Base-by-base conservation (phyloP, 2,797 vertebrate species). In the Phataginus tricuspis region DNA sequence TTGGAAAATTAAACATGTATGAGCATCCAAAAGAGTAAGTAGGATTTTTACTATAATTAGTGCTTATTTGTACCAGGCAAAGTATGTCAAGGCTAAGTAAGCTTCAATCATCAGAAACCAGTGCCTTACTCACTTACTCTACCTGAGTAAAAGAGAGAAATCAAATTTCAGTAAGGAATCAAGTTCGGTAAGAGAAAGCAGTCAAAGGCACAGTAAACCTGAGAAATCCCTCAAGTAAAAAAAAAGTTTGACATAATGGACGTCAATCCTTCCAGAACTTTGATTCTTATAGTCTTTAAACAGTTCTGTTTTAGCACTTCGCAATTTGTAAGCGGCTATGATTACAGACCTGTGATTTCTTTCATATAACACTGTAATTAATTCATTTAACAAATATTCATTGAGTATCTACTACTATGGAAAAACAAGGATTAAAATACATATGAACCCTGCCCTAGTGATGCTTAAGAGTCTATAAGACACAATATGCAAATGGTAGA, bases 201-300 rank as follows among this genome's bases (percentile, higher is more conserved):
- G 15, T 82, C 53, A 31, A 87, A 91, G 45, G n/a, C 42, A 90
- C n/a, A 42, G 23, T 75, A 42, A 79, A 88, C 57, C 10, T 66
- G 19, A 90, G 88, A 91, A 95, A 53, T 85, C 11, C 13, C 49
- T 68, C 82, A 42, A 80, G 75, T 83, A 66, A 95, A 96, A 94
- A 66, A 95, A 96, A 94, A 66, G 29, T 77, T 29, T 57, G 86
- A 89, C 29, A 72, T 51, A 85, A 91, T 25, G 10, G 16, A 92
- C 21, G 77, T 94, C 27, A 88, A 39, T 69, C 18, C 71, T 61
- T 82, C 25, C 29, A 77, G 7, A 93, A 93, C 78, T 95, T 42
- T 84, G 42, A 78, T 77, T 82, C 23, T 72, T 72, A 75, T 10
- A 63, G 39, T 64, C 37, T 91, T 95, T 75, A 83, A 89, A 77